Evolutionary conservation across 2,797 vertebrate species (phyloP), one percentile per base, ranked within the genome.

Genomic region (Zalophus californianus): DNA sequence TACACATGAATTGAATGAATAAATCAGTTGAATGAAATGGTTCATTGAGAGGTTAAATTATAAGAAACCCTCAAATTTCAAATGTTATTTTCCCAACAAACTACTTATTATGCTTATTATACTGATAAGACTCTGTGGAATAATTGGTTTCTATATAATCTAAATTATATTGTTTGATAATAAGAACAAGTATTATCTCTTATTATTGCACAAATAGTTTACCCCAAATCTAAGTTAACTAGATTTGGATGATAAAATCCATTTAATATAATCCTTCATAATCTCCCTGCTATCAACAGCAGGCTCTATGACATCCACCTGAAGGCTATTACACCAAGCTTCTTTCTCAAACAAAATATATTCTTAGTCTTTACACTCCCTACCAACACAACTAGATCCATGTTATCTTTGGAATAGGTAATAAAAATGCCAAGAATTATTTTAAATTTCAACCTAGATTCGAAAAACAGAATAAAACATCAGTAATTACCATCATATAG

Each of bases 131-230:
- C 2, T 41, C 35, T 97, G 16, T 78, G n/a, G 2, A 68, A 48
- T 68, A 64, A 73, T 72, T 83, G 79, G 23, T 89, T 93, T 84
- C 20, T 9, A 4, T 48, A 60, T 70, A 12, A 82, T 18, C 11
- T n/a, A 90, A 92, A 60, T 80, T 52, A 94, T 54, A 60, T 80
- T 54, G 9, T 75, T 79, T 92, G 38, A 70, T 35, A 88, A 58
- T 32, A 90, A 82, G 14, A 90, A 32, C 3, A 16, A 92, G 14
- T 58, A 78, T 77, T 87, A 35, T 93, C 70, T 92, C 0, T 92
- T 25, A 66, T 98, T 94, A 97, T 84, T 97, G 41, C 54, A 48
- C 90, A 91, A 96, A 90, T 86, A 70, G 23, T 73, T 88, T 73
- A 66, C 2, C n/a, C 16, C 89, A 96, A 94, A 95, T 96, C 62